Base-by-base conservation (phyloP, 64 coral and sea anemone genomes). In the Trachythela sp. region DNA sequence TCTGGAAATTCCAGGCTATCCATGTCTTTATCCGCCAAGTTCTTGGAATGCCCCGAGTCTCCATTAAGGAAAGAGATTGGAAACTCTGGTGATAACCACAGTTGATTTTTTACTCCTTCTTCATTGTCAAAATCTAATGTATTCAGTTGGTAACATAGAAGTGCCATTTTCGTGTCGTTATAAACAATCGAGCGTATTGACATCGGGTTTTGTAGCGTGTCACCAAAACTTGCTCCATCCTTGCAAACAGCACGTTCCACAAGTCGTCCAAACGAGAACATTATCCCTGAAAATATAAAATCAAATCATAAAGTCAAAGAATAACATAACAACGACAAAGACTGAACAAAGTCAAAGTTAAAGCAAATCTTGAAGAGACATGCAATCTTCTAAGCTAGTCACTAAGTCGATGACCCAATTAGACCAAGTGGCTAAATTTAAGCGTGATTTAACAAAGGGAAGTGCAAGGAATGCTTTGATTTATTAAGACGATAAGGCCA, bases 251-350 rank as follows among this genome's bases (percentile, higher is more conserved):
- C 95, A 35, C 92, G 89, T 30, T 86, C 91, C 52, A 94, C 91
- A 87, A 98, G 95, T 13, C 94, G 90, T 36, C 88, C 95, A 98
- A 94, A 98, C 75, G 89, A 84, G 71, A 94, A 98, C 93, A 98
- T 98, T 24, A 93, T 87, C 39, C 93, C 95, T 98, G 68, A 39
- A 94, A 91, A 60, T 9, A 40, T 45, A 71, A 71, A 32, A 48
- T 70, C 56, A 64, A 9, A 64, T 6, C 24, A 64, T n/a, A n/a
- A n/a, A n/a, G n/a, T n/a, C 26, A 27, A 18, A 64, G 24, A 20
- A 17, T 64, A 64, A 2, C 2, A n/a, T 64, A 64, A 26, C 8
- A 64, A 35, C 52, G n/a, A 60, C 22, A 48, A 27, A 22, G 39
- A 36, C 29, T 8, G 8, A 88, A 41, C 58, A 40, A 4, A 70